Percentiles rank a stretch among this genome's conserved stretches.
phyloP scores from a whole-genome alignment of 1,140 invertebrate species.

The Ceratina japonica region DNA sequence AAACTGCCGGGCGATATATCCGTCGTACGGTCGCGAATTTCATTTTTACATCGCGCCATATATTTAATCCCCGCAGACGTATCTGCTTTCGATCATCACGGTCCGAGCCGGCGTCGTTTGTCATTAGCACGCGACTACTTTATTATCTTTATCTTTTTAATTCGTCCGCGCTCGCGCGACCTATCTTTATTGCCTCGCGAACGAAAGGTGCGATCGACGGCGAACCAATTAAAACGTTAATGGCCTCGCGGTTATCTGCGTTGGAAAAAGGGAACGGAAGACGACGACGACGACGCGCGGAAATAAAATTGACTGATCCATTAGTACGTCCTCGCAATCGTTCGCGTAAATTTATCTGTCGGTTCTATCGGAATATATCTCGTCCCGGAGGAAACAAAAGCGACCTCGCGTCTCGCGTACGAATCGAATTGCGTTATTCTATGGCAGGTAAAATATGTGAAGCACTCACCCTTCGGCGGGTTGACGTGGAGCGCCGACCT shows the following conservation, averaged over 20 bases:
- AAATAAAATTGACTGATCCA: too few species aligned
- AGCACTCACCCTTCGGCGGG: constrained; percentile 95
- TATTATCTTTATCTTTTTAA: constrained; percentile 60
- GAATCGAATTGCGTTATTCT: neutral
- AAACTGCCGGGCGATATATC: constrained; percentile 53
- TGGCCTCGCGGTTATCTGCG: neutral
- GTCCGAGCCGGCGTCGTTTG: constrained; percentile 22
- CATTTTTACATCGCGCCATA: constrained; percentile 50
- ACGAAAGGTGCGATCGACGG: neutral
- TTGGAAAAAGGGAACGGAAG: neutral
- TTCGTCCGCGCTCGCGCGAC: constrained; percentile 26
- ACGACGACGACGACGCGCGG: too few species aligned
- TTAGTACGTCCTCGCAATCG: neutral
- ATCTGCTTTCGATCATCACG: constrained; percentile 56
- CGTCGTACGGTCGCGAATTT: constrained; percentile 40
- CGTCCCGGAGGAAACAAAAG: too few species aligned
- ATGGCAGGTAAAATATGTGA: too few species aligned
- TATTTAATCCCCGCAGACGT: constrained; percentile 45
- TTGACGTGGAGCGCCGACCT: constrained; percentile 94
- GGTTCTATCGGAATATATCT: too few species aligned
- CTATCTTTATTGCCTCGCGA: constrained; percentile 18
- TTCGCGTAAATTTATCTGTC: too few species aligned
- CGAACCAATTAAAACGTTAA: neutral
- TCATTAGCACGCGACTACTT: constrained; percentile 52
- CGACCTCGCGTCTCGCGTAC: too few species aligned